Conservation (phyloP, 2,113 vertebrate genomes). For the Otus sunia region DNA sequence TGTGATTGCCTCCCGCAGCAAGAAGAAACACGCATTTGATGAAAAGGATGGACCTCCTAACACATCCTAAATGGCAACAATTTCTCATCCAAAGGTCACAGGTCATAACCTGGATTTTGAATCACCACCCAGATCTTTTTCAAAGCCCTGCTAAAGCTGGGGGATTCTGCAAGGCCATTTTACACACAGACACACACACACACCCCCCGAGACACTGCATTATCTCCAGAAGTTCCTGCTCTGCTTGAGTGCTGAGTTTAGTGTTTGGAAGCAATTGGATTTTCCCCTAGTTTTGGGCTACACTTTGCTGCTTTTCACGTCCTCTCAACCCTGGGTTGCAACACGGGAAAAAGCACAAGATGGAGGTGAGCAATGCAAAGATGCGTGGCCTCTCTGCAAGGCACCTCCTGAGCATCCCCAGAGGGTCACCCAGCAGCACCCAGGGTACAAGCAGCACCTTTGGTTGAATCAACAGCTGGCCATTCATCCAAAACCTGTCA, state of each 20-base stretch:
- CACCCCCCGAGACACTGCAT: not conserved
- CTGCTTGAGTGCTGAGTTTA: not conserved
- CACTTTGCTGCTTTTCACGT: not conserved
- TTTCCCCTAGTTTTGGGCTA: not conserved
- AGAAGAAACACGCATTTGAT: slow-evolving; percentile 84
- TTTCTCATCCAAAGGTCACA: slow-evolving; percentile 89
- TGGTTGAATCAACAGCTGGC: not conserved
- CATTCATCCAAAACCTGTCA: not conserved
- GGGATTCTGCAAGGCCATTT: not conserved
- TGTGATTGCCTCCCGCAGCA: slow-evolving; percentile 83
- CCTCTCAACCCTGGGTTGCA: not conserved
- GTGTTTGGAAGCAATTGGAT: not conserved
- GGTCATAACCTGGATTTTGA: slow-evolving; percentile 87
- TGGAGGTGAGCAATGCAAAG: not conserved
- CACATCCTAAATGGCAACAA: slow-evolving; percentile 90
- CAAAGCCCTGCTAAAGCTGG: slow-evolving; percentile 69
- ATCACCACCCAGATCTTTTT: slow-evolving; percentile 74
- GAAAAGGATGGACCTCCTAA: slow-evolving; percentile 83
- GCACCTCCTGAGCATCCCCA: not conserved
- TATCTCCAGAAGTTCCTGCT: slow-evolving; percentile 20
- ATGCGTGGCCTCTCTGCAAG: not conserved
- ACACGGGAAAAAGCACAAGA: not conserved
- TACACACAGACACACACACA: not conserved
- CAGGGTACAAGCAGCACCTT: no score
- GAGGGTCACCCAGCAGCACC: not conserved